A percentile compares a stretch with the other conserved stretches of the same genome.
phyloP scores from a whole-genome alignment of 2,888 invertebrate species.

The Microchrysa polita region DNA sequence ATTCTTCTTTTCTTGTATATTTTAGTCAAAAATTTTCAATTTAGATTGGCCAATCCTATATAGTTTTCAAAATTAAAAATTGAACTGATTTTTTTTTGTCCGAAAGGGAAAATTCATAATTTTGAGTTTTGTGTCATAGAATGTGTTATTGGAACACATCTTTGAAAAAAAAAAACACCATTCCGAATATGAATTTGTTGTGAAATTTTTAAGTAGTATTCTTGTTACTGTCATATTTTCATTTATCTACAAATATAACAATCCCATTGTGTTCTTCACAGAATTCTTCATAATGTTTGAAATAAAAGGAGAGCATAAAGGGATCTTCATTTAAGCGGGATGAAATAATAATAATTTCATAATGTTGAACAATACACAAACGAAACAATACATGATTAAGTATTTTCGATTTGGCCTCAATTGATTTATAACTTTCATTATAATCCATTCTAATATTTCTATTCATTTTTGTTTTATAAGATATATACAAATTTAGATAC shows the following conservation, averaged over 20 bases:
- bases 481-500: conserved; percentile 26
- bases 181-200: no score
- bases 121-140: conserved; percentile 7
- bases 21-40: not conserved
- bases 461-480: not conserved
- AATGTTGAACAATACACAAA: conserved; percentile 33
- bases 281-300: conserved; percentile 23
- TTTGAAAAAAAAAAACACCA: no score
- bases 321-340: no score
- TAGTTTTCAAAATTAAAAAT: conserved; percentile 3
- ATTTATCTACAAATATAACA: conserved; percentile 49
- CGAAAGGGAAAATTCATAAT: no score
- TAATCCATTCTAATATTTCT: not conserved
- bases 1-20: not conserved
- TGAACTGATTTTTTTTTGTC: not conserved
- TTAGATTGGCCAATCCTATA: not conserved
- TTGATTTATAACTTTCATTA: conserved; percentile 2
- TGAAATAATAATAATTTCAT: no score
- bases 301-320: no score
- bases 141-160: no score
- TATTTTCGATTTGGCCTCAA: conserved; percentile 28
- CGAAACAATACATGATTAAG: not conserved
- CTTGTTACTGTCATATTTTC: conserved; percentile 45
- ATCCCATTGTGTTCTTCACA: conserved; percentile 44
- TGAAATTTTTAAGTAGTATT: no score